Base-by-base conservation (phyloP, 2,113 vertebrate species). In the Bubo blakistoni region DNA sequence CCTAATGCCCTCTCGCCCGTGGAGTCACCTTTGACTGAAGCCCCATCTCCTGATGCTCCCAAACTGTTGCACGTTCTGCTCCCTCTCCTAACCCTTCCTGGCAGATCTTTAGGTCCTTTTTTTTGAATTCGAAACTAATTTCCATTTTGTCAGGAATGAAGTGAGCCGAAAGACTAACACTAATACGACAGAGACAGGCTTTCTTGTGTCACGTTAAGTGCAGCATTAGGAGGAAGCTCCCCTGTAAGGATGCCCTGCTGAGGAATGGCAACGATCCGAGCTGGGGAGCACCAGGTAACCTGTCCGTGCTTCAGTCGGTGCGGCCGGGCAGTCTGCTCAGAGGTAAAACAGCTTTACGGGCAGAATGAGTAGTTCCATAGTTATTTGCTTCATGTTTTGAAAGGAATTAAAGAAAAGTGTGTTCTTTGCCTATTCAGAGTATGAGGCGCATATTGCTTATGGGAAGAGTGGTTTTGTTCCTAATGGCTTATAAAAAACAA, bases 401-500 rank as follows among this genome's bases (percentile, higher is more conserved):
- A 96, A 86, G 36, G 51, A 91, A 88, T n/a, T 38, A 81, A 92
- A 93, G 93, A 63, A 89, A 95, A 92, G 70, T 52, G 89, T 95
- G 87, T 85, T 92, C 79, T 90, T 88, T 62, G 81, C 80, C 71
- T 94, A 19, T 66, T 93, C 36, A 15, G 38, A 94, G 80, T 20
- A 42, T 42, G 76, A 79, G 44, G 78, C 4, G 79, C 29, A 12
- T 97, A 97, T 98, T 98, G 97, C 96, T 98, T 63, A 85, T 80
- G 97, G 92, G 93, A 94, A 97, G 90, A 94, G 91, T 76, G 79
- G 86, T 86, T 86, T 97, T 96, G 76, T 84, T 93, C 86, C 61
- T 92, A 79, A 89, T 93, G 93, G 96, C 94, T 96, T 98, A 54
- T 72, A 92, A 94, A 78, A 78, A 92, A 96, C 67, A 95, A 94